A percentile compares a stretch with the other conserved stretches of the same genome.
phyloP scores from a whole-genome alignment of 2,797 vertebrate species.

The Eutrigla gurnardus region DNA sequence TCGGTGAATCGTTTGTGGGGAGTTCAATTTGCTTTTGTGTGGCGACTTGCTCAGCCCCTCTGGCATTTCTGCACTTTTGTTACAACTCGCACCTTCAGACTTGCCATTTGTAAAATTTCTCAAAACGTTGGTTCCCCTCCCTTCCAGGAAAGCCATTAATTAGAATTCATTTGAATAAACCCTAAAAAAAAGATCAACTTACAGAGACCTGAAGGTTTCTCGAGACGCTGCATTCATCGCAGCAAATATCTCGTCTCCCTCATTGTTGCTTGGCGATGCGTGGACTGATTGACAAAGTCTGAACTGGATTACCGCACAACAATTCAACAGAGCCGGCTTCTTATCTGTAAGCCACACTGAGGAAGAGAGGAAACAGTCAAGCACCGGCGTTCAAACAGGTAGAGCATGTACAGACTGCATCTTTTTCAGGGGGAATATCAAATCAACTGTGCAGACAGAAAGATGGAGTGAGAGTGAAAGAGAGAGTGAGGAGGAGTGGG shows the following conservation, averaged over 20 bases:
- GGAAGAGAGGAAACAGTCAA: constrained; percentile 19
- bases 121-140: constrained; percentile 23
- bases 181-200: constrained; percentile 23
- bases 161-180: constrained; percentile 40
- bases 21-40: constrained; percentile 28
- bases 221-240: constrained; percentile 43
- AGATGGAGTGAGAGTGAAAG: not conserved
- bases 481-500: constrained; percentile 27
- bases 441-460: constrained; percentile 46
- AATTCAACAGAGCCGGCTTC: constrained; percentile 17
- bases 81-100: constrained; percentile 23
- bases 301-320: constrained; percentile 24
- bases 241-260: constrained; percentile 34
- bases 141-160: constrained; percentile 59
- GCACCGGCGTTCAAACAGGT: constrained; percentile 41
- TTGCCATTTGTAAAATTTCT: constrained; percentile 18
- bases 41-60: constrained; percentile 2
- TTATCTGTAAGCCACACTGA: constrained; percentile 8
- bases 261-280: constrained; percentile 27
- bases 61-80: not conserved
- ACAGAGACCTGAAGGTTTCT: constrained; percentile 56
- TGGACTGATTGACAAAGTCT: constrained; percentile 24
- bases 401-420: constrained; percentile 30
- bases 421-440: constrained; percentile 18
- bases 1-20: not conserved